phyloP scores from a whole-genome alignment of 2,888 invertebrate species.

The Tetranychus truncatus region DNA sequence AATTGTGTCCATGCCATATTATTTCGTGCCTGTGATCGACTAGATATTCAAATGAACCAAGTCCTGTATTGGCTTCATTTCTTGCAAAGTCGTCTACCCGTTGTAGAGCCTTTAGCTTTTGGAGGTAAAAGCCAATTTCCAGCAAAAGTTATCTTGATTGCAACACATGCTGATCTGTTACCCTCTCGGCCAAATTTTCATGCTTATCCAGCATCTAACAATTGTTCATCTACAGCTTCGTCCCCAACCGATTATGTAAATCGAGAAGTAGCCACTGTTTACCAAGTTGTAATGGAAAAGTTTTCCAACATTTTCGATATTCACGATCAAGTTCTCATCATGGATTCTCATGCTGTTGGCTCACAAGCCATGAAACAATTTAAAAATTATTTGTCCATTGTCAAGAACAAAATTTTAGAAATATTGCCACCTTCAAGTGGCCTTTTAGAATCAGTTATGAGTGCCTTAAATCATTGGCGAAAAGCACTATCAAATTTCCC shows the following conservation, averaged over 20 bases:
- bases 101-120: slow-evolving; percentile 42
- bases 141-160: slow-evolving; percentile 42
- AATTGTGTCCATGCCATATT: slow-evolving; percentile 46
- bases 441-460: slow-evolving; percentile 41
- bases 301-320: slow-evolving; percentile 43
- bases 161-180: slow-evolving; percentile 44
- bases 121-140: slow-evolving; percentile 41
- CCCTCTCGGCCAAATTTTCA: slow-evolving; percentile 35
- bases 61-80: slow-evolving; percentile 56
- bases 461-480: slow-evolving; percentile 38
- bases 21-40: slow-evolving; percentile 47
- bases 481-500: slow-evolving; percentile 42
- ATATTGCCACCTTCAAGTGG: slow-evolving; percentile 42
- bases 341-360: slow-evolving; percentile 45
- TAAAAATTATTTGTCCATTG: slow-evolving; percentile 39
- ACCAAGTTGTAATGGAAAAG: slow-evolving; percentile 28
- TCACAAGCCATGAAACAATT: slow-evolving; percentile 45
- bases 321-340: slow-evolving; percentile 40
- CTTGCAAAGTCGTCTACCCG: slow-evolving; percentile 45
- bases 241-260: not conserved
- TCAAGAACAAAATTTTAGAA: slow-evolving; percentile 40
- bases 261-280: slow-evolving; percentile 3
- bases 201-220: slow-evolving; percentile 31
- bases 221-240: not conserved
- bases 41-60: slow-evolving; percentile 45